Base-by-base conservation (phyloP, 1,140 invertebrate species). In the Drosophila guanche region DNA sequence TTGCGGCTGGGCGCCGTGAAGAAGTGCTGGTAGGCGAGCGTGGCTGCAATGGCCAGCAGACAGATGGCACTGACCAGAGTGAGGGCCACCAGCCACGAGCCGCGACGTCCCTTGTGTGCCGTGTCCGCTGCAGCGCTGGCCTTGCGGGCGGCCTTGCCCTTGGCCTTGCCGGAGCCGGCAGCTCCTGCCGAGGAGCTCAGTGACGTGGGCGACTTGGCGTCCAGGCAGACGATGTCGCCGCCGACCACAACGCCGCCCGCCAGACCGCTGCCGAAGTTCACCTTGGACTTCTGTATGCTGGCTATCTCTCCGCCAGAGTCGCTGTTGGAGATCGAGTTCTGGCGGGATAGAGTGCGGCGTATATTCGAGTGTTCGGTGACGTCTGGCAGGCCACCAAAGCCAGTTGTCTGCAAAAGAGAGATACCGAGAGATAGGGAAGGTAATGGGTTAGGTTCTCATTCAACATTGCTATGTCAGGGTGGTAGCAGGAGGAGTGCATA, bases 1-100 rank as follows among this genome's bases (percentile, higher is more conserved):
- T 76, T 93, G 88, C 61, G 93, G 90, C 57, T 93, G 91, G 59
- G 93, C 83, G 65, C 92, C 92, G 68, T 93, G 79, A 79, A 60
- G 27, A 91, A 91, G 58, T 91, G 90, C 65, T 91, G 90, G 66
- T 91, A 91, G 47, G 88, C 85, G 45, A 91, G 51, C 3, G 83
- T 89, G 5, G 90, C 76, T 23, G 88, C 90, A 5, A 91, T 78
- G 7, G 81, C 83, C 60, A 91, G 71, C 56, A 91, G 57, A 20
- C 85, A 83, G 46, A 91, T 70, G 60, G 90, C 85, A 8, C 79
- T 88, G 12, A 91, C 74, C 41, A 91, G 59, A 10, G 85, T 89
- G 50, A 91, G 59, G 42, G 69, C 79, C 29, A 91, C 66, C 48
- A 89, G 72, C 69, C 88, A 91, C 43, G 81, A 88, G 50, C 81